phyloP scores from a whole-genome alignment of 2,797 vertebrate genomes.

The Myoxocephalus aenaeus region DNA sequence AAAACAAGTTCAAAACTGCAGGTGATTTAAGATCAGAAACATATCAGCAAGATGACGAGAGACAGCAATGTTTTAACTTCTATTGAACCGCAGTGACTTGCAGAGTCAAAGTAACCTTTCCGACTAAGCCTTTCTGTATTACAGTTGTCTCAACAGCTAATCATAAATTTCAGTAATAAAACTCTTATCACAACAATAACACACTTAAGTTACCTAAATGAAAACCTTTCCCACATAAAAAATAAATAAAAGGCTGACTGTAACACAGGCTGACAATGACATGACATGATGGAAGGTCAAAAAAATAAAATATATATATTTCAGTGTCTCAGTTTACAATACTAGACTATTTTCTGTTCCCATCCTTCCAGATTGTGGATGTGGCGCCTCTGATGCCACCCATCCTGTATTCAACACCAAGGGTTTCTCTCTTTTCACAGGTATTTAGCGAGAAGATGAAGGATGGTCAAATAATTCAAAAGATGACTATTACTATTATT shows the following conservation, averaged over 20 bases:
- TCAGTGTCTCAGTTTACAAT: not conserved
- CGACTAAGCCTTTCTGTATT: not conserved
- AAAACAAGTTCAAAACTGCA: not conserved
- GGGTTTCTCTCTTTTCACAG: not conserved
- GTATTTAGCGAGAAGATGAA: not conserved
- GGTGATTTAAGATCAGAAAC: not conserved
- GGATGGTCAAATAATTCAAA: not conserved
- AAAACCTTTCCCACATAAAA: not conserved
- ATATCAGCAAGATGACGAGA: not conserved
- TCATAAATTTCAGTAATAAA: conserved; percentile 1
- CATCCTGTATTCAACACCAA: not conserved
- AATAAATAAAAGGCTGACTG: not conserved
- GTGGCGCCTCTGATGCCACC: not conserved
- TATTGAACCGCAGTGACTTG: not conserved
- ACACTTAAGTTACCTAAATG: not conserved
- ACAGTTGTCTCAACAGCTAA: not conserved
- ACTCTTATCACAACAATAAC: not conserved
- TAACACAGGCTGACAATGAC: not conserved
- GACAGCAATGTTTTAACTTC: not conserved
- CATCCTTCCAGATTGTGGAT: not conserved
- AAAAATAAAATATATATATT: not conserved
- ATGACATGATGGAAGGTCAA: not conserved
- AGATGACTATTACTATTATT: not conserved
- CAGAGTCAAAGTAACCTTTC: not conserved
- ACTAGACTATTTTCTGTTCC: not conserved